Conservation (phyloP, 1,140 invertebrate species). For the Armadillidium nasatum region DNA sequence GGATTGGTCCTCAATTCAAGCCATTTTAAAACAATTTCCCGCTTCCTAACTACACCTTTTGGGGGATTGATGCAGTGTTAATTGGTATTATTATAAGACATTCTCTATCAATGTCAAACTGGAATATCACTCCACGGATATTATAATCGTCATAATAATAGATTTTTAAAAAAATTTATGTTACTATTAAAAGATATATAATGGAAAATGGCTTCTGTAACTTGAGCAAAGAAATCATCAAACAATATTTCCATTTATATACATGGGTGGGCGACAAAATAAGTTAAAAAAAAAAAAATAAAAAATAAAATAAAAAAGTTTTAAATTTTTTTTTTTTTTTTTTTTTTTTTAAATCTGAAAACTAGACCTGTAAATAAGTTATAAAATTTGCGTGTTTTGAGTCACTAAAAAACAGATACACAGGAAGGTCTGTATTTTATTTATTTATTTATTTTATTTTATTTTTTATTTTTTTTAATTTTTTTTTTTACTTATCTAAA, state of each 20-base stretch:
- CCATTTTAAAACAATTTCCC: constrained; percentile 10
- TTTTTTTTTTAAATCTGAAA: too few species aligned
- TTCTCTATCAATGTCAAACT: constrained; percentile 1
- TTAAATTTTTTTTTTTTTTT: too few species aligned
- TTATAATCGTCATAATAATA: not conserved
- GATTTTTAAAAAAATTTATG: not conserved
- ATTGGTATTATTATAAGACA: constrained; percentile 1
- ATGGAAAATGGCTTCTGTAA: not conserved
- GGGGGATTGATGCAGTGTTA: not conserved
- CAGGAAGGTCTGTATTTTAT: too few species aligned
- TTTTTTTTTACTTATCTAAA: too few species aligned
- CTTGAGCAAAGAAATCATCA: not conserved
- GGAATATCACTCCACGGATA: constrained; percentile 1
- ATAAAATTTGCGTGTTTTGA: too few species aligned
- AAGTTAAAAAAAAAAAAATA: too few species aligned
- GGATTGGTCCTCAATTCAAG: not conserved
- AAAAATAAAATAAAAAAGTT: too few species aligned
- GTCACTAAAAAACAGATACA: too few species aligned
- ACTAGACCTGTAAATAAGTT: too few species aligned
- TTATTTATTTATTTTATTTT: too few species aligned
- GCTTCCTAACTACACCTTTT: not conserved
- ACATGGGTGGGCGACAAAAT: not conserved
- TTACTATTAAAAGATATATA: not conserved
- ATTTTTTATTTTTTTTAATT: too few species aligned
- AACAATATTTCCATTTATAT: not conserved